Percentiles rank a stretch among this genome's conserved stretches.
Evolutionary conservation across 2,797 vertebrate genomes (phyloP).

Genomic region (Oophaga sylvatica): DNA sequence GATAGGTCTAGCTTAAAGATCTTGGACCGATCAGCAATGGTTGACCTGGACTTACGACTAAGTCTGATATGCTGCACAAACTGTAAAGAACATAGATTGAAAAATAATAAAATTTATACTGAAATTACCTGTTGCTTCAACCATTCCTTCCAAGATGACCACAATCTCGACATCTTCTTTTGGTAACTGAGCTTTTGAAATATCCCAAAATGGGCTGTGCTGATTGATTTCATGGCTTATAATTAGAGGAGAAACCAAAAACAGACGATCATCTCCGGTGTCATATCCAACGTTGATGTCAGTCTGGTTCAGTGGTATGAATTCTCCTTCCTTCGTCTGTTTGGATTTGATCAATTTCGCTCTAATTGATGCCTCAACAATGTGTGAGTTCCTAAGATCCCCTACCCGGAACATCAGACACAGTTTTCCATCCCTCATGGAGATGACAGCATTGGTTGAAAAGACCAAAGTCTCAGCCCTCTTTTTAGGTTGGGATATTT

Average conservation of each 20-base stretch:
- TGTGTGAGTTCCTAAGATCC: slow-evolving; percentile 97
- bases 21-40: neutral
- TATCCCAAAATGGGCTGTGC: slow-evolving; percentile 98
- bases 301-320: slow-evolving; percentile 99
- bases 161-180: slow-evolving; percentile 96
- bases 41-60: neutral
- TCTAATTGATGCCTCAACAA: slow-evolving; percentile 97
- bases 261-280: slow-evolving; percentile 96
- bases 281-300: slow-evolving; percentile 98
- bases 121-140: slow-evolving; percentile 95
- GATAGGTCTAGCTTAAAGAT: neutral
- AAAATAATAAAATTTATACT: neutral
- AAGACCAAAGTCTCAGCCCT: slow-evolving; percentile 97
- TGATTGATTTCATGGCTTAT: slow-evolving; percentile 99
- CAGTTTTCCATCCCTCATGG: slow-evolving; percentile 93
- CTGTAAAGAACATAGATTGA: neutral
- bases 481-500: slow-evolving; percentile 99
- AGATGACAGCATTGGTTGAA: slow-evolving; percentile 96
- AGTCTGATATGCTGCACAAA: neutral
- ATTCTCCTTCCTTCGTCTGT: slow-evolving; percentile 99
- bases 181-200: slow-evolving; percentile 89
- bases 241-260: slow-evolving; percentile 97
- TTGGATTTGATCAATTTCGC: slow-evolving; percentile 98
- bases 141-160: slow-evolving; percentile 98
- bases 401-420: slow-evolving; percentile 99